A percentile compares a stretch with the other conserved stretches of the same genome.
Conservation (phyloP, 2,113 vertebrate genomes). For the Xyliphius kryptos region DNA sequence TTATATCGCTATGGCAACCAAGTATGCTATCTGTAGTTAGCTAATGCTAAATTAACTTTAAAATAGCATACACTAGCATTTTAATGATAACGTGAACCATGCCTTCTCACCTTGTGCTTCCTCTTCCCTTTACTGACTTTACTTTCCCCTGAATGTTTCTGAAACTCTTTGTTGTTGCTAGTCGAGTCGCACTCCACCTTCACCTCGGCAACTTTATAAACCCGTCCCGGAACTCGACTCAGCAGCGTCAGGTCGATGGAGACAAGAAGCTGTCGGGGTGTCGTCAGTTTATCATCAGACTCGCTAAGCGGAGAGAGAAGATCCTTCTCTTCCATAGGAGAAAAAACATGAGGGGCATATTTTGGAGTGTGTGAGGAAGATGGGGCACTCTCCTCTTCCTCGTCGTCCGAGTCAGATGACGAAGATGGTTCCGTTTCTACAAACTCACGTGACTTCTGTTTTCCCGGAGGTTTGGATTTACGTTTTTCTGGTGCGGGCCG, state of each 20-base stretch:
- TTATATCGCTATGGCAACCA: too few relatives aligned
- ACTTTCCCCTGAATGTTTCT: constrained; percentile 82
- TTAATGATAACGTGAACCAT: too few relatives aligned
- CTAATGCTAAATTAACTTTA: too few relatives aligned
- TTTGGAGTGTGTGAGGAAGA: constrained; percentile 95
- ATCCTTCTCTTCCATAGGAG: constrained; percentile 94
- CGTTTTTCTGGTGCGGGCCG: constrained; percentile 79
- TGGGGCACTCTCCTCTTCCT: constrained; percentile 92
- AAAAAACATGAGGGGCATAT: constrained; percentile 85
- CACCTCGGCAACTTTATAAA: constrained; percentile 80
- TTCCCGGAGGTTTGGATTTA: constrained; percentile 80
- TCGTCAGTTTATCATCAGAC: constrained; percentile 80
- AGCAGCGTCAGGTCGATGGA: constrained; percentile 95
- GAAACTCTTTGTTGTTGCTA: constrained; percentile 72
- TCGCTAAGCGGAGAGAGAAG: constrained; percentile 92
- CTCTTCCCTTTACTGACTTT: constrained; percentile 82
- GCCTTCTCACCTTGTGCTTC: constrained; percentile 84
- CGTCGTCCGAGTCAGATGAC: constrained; percentile 92
- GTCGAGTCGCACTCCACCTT: constrained; percentile 80
- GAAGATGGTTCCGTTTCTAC: constrained; percentile 92
- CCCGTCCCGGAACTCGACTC: constrained; percentile 83
- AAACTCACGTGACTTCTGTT: constrained; percentile 93
- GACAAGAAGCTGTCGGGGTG: constrained; percentile 74
- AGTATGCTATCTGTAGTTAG: too few relatives aligned
- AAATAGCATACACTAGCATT: too few relatives aligned